A percentile compares a stretch with the other conserved stretches of the same genome.
phyloP scores from a whole-genome alignment of 2,797 vertebrate species.

The Channallabes apus region DNA sequence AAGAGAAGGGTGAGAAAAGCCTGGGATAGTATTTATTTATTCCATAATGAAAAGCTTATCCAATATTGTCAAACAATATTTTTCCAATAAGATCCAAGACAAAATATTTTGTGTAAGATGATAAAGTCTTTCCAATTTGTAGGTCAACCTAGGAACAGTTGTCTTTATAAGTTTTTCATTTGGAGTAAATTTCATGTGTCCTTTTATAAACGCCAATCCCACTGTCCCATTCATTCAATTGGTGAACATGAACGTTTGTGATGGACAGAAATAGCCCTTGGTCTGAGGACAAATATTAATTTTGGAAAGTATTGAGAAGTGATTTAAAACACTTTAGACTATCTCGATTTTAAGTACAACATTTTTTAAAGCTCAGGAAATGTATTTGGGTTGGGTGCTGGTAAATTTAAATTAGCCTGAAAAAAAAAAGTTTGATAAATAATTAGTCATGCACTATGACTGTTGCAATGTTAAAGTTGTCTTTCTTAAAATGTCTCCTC shows the following conservation, averaged over 20 bases:
- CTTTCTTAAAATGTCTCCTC: not conserved
- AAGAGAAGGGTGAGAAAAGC: constrained; percentile 10
- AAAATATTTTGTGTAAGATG: not conserved
- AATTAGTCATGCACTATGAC: not conserved
- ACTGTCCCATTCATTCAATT: not conserved
- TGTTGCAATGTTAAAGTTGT: not conserved
- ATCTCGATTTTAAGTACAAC: not conserved
- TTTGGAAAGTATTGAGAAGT: not conserved
- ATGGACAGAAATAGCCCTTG: not conserved
- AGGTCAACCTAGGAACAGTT: not conserved
- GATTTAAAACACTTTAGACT: not conserved
- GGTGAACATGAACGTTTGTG: not conserved
- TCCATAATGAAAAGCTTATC: not conserved
- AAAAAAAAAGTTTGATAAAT: not conserved
- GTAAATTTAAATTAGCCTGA: not conserved
- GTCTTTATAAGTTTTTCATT: not conserved
- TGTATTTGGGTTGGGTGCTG: not conserved
- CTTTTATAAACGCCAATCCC: not conserved
- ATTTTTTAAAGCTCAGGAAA: not conserved
- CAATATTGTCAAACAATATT: constrained; percentile 8
- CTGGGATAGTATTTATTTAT: not conserved
- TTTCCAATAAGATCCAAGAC: not conserved
- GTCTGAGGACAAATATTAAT: not conserved
- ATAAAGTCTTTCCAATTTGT: not conserved
- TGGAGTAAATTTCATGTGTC: not conserved